phyloP scores from a whole-genome alignment of 2,888 invertebrate species.

The Ectropis crepuscularia region DNA sequence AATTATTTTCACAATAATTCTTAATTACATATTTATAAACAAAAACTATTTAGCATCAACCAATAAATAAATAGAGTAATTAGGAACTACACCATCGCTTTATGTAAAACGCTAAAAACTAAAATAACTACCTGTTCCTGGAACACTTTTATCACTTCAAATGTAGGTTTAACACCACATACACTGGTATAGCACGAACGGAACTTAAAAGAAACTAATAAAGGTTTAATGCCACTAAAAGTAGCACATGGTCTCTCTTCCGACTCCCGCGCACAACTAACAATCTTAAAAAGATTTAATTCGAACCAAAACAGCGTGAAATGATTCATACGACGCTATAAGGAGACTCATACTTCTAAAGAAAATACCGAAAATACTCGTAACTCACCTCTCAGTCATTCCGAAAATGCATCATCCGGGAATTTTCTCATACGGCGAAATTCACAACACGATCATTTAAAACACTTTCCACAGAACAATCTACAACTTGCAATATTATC shows the following conservation, averaged over 20 bases:
- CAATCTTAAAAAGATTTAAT: slow-evolving; percentile 4
- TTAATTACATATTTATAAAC: too few species aligned
- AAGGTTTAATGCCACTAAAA: slow-evolving; percentile 1
- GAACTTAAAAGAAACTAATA: background rate
- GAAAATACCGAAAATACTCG: slow-evolving; percentile 34
- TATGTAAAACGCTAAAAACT: background rate
- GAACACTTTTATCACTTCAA: slow-evolving; percentile 14
- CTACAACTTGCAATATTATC: background rate
- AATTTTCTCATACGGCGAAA: slow-evolving; percentile 1
- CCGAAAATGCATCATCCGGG: slow-evolving; percentile 32
- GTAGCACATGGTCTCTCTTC: slow-evolving; percentile 8
- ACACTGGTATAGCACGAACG: background rate
- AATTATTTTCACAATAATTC: too few species aligned
- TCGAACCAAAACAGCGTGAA: slow-evolving; percentile 20
- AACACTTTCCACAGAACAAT: slow-evolving; percentile 8
- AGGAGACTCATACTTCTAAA: slow-evolving; percentile 21
- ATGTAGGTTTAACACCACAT: background rate
- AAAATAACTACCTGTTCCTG: slow-evolving; percentile 2
- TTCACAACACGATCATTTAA: slow-evolving; percentile 26
- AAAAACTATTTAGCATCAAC: too few species aligned
- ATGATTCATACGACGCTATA: slow-evolving; percentile 29
- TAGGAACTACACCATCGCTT: background rate
- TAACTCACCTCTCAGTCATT: slow-evolving; percentile 38
- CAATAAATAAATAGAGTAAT: too few species aligned
- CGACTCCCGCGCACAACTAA: slow-evolving; percentile 19